Base-by-base conservation (phyloP, 2,113 vertebrate genomes). In the Anarrhichthys ocellatus region DNA sequence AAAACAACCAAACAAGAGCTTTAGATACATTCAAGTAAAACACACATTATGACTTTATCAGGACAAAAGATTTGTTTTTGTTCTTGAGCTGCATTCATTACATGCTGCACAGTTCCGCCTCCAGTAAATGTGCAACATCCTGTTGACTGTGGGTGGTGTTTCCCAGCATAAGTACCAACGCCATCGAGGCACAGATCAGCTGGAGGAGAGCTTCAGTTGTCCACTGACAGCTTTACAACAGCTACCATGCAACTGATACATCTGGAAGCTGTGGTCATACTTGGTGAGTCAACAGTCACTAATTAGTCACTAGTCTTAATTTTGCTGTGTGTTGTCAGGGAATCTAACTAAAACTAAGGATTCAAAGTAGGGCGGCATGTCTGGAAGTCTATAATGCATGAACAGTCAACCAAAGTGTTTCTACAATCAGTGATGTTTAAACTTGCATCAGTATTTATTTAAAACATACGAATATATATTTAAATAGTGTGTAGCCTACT, bases 211-310 rank as follows among this genome's bases (percentile, higher is more conserved):
- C 72, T 44, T 52, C 77, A 75, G 40, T 46, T 71, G 54, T 83
- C 75, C 58, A 24, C 58, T 62, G 52, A 76, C 66, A 73, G 78
- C 81, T 81, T 73, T 11, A 14, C 75, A 52, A 9, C 82, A 66
- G 83, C 62, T 7, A 86, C 17, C 71, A 93, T 94, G 90, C 77
- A 66, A 8, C 69, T 34, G 29, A 78, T 46, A 64, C 22, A 2
- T 9, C 50, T 89, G 66, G 66, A 80, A 52, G 65, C 76, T 73
- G 85, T 56, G 14, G 42, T 91, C 38, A 32, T 89, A 54, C 29
- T 94, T 11, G 93, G 93, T 94, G 79, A 93, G 93, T 91, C 48
- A 66, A 29, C 6, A 13, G 10, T 38, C 1, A 4, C 24, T 34
- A n/a, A n/a, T n/a, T n/a, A n/a, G n/a, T n/a, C n/a, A n/a, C n/a